Conservation (phyloP, 2,797 vertebrate species). For the Phalloptychus januarius region DNA sequence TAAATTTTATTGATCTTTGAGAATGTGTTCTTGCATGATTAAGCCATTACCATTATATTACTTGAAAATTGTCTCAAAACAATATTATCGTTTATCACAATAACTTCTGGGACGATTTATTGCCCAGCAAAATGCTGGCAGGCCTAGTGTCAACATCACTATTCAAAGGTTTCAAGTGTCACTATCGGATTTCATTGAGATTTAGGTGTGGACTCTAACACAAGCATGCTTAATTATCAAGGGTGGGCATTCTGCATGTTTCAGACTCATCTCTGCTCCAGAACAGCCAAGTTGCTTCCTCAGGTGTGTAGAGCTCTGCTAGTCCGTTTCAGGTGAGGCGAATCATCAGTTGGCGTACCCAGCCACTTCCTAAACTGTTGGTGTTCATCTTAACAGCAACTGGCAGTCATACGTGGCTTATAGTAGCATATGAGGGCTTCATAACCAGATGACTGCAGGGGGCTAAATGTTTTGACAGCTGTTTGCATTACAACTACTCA, state of each 20-base stretch:
- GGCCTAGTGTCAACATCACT: no score
- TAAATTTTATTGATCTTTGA: no score
- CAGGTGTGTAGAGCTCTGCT: not conserved
- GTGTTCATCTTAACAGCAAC: not conserved
- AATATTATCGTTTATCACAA: no score
- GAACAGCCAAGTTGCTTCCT: not conserved
- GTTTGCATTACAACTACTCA: conserved; percentile 75
- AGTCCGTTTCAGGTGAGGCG: not conserved
- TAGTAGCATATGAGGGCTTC: not conserved
- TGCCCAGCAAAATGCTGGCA: no score
- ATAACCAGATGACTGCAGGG: not conserved
- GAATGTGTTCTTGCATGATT: no score
- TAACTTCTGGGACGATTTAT: no score
- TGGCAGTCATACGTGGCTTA: not conserved
- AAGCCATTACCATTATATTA: no score
- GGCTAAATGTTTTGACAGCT: not conserved
- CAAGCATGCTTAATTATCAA: not conserved
- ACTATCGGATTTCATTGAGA: not conserved
- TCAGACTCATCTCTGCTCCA: not conserved
- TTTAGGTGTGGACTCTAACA: not conserved
- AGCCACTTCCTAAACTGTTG: not conserved
- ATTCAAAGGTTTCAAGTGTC: not conserved
- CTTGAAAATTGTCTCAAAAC: no score
- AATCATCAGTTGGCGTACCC: not conserved
- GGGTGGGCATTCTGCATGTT: not conserved